These are phyloP conservation scores for Parascotia fuliginaria DNA, from an alignment of 2,888 invertebrate species.

Conservation along the genomic window DNA sequence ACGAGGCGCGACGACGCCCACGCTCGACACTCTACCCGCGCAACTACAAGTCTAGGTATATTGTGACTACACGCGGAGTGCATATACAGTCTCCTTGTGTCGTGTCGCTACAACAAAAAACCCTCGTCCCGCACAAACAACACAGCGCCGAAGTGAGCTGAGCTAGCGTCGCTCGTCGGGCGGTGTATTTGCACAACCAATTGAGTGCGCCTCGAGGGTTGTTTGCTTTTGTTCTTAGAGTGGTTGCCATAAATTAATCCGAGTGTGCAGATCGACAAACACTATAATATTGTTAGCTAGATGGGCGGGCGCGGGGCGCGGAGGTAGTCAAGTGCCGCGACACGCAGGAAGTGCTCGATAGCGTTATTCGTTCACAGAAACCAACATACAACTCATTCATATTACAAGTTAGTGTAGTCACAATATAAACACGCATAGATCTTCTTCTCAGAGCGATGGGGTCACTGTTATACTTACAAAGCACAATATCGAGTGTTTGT, in stretches of 20 bases:
- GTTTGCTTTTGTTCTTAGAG: slow-evolving; percentile 64
- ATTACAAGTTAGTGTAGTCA: not conserved
- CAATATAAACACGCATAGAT: not conserved
- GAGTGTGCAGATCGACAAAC: slow-evolving; percentile 51
- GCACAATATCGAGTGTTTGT: not conserved
- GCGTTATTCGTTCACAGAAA: slow-evolving; percentile 61
- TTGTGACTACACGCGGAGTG: too few relatives aligned
- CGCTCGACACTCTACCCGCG: slow-evolving; percentile 16
- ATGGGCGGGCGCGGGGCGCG: slow-evolving; percentile 9
- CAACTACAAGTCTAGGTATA: too few relatives aligned
- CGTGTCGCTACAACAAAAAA: slow-evolving; percentile 32
- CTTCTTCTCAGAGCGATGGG: too few relatives aligned
- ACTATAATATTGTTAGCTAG: slow-evolving; percentile 31
- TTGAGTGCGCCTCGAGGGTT: slow-evolving; percentile 49
- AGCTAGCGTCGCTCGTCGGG: too few relatives aligned
- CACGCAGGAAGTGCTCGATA: slow-evolving; percentile 38
- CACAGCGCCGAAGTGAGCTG: slow-evolving; percentile 10
- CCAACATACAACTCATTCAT: slow-evolving; percentile 35
- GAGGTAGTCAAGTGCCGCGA: slow-evolving; percentile 46
- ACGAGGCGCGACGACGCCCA: slow-evolving; percentile 19
- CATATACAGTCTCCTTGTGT: too few relatives aligned
- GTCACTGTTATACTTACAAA: too few relatives aligned
- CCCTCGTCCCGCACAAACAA: slow-evolving; percentile 30
- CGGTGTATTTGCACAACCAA: slow-evolving; percentile 50
- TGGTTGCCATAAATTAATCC: slow-evolving; percentile 64